These are phyloP conservation scores for Plectrocnemia conspersa DNA, from an alignment of 1,140 invertebrate genomes.

Conservation along the genomic window DNA sequence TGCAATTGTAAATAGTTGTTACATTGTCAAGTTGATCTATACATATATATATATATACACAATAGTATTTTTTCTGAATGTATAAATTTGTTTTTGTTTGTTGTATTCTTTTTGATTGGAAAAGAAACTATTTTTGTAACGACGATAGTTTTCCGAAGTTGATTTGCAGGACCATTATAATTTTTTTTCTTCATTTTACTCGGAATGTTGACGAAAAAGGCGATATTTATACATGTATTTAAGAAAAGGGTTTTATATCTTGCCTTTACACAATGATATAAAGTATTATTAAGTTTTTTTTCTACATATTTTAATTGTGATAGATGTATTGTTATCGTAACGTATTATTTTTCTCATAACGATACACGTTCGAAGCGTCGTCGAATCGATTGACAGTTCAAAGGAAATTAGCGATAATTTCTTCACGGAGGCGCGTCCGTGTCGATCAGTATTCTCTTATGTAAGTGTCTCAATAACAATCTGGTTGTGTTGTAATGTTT, in stretches of 20 bases:
- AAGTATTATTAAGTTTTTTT: conserved; percentile 30
- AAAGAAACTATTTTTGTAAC: too few species aligned
- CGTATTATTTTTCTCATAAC: background rate
- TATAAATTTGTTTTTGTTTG: too few species aligned
- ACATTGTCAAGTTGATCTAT: background rate
- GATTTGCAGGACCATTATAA: too few species aligned
- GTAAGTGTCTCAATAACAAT: background rate
- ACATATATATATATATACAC: background rate
- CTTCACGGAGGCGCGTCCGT: too few species aligned
- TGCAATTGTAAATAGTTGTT: too few species aligned
- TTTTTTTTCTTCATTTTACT: conserved; percentile 6
- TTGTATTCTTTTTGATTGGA: too few species aligned
- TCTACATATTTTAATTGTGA: conserved; percentile 29
- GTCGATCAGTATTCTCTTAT: conserved; percentile 4
- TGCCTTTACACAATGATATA: conserved; percentile 36
- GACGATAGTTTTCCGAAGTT: too few species aligned
- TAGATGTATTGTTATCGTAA: conserved; percentile 28
- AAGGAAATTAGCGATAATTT: too few species aligned
- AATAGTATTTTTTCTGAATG: background rate
- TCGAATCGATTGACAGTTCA: too few species aligned
- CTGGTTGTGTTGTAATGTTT: conserved; percentile 6
- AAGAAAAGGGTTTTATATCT: conserved; percentile 31
- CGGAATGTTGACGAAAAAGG: background rate
- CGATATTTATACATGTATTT: conserved; percentile 7
- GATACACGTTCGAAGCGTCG: too few species aligned